Evolutionary conservation across 2,113 vertebrate species (phyloP).

Genomic region (Limanda limanda): DNA sequence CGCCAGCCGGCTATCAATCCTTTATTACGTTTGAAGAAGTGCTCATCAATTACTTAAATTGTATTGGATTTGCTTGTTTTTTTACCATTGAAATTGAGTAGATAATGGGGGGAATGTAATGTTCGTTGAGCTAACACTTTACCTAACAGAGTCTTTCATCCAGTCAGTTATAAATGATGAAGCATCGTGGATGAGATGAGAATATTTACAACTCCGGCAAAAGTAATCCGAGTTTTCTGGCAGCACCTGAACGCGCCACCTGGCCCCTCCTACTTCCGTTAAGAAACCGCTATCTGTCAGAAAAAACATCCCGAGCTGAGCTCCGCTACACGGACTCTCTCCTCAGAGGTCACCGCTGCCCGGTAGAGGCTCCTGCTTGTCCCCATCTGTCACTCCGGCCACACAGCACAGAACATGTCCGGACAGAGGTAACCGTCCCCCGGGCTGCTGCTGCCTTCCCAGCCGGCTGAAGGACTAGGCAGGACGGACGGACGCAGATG

Average conservation of each 20-base stretch:
- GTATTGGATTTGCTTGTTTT: too few species aligned
- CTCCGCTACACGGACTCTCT: constrained; percentile 27
- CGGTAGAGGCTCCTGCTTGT: not conserved
- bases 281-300: constrained; percentile 65
- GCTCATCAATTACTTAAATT: too few species aligned
- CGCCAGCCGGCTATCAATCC: fast-evolving
- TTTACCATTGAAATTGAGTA: too few species aligned
- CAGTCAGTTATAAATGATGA: too few species aligned
- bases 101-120: too few species aligned
- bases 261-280: constrained; percentile 63
- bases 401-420: constrained; percentile 41
- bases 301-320: constrained; percentile 4
- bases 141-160: too few species aligned
- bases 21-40: too few species aligned
- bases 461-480: constrained; percentile 56
- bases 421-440: constrained; percentile 42
- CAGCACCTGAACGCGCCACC: constrained; percentile 16
- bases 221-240: not conserved
- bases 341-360: fast-evolving
- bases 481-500: constrained; percentile 49
- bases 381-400: not conserved
- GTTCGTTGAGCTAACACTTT: too few species aligned
- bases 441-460: constrained; percentile 36
- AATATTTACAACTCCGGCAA: too few species aligned
- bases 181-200: too few species aligned